phyloP scores from a whole-genome alignment of 2,888 invertebrate genomes.

The Papilio protenor region DNA sequence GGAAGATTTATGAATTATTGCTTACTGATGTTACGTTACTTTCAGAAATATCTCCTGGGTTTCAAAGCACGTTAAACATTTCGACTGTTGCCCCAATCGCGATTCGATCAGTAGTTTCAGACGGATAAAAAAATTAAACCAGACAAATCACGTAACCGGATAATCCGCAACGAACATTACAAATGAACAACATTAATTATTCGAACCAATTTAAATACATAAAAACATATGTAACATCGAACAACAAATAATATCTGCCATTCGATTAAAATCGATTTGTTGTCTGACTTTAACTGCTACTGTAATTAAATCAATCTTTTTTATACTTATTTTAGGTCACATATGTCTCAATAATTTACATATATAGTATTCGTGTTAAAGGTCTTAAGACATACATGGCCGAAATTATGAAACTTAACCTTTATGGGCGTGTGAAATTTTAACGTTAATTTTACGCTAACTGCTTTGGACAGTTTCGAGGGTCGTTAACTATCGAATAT shows the following conservation, averaged over 20 bases:
- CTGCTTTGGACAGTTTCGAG: constrained; percentile 7
- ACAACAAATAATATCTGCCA: background rate
- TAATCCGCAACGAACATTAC: background rate
- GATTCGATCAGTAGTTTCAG: constrained; percentile 1
- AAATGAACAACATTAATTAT: background rate
- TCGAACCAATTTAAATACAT: background rate
- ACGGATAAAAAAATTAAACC: background rate
- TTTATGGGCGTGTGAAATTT: constrained; percentile 32
- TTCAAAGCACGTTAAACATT: background rate
- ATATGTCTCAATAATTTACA: constrained; percentile 17
- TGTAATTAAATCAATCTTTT: background rate
- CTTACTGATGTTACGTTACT: background rate
- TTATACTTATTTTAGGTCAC: constrained; percentile 17
- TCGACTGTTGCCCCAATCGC: background rate
- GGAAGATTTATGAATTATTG: background rate
- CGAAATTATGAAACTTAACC: constrained; percentile 36
- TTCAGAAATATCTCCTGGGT: background rate
- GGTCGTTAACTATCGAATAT: constrained; percentile 33
- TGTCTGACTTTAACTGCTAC: background rate
- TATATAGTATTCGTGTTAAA: constrained; percentile 26
- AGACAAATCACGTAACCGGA: background rate
- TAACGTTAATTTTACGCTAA: constrained; percentile 16
- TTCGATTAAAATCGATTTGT: background rate
- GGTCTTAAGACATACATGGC: constrained; percentile 29
- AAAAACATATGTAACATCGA: background rate